These are phyloP conservation scores for Caenorhabditis angaria DNA, from an alignment of 2,888 invertebrate species.

Conservation along the genomic window DNA sequence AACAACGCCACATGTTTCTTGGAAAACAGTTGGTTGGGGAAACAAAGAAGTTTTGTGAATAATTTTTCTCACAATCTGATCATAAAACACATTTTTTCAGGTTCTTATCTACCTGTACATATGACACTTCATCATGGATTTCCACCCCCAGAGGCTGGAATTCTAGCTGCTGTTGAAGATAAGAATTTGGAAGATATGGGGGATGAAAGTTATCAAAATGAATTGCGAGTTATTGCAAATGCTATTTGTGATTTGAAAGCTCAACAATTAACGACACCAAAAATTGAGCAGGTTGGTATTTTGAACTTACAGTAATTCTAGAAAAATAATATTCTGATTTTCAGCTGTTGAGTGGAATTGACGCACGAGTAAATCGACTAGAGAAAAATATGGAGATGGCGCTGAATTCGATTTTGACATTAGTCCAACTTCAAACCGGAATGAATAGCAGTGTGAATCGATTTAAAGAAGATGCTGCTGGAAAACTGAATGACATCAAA, in stretches of 20 bases:
- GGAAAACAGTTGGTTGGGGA: no score
- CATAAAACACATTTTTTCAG: slow-evolving; percentile 39
- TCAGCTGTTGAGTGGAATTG: slow-evolving; percentile 46
- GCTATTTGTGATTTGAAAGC: slow-evolving; percentile 26
- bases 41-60: not conserved
- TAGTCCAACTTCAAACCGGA: slow-evolving; percentile 71
- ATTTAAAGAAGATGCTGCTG: slow-evolving; percentile 33
- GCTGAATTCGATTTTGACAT: slow-evolving; percentile 64
- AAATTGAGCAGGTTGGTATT: slow-evolving; percentile 31
- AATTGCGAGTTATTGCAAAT: slow-evolving; percentile 26
- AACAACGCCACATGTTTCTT: no score
- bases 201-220: slow-evolving; percentile 26
- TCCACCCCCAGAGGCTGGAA: slow-evolving; percentile 49
- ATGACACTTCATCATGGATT: slow-evolving; percentile 61
- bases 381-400: slow-evolving; percentile 72
- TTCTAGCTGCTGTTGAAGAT: slow-evolving; percentile 29
- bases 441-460: slow-evolving; percentile 65
- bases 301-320: not conserved
- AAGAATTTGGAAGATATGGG: slow-evolving; percentile 23
- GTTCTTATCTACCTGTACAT: slow-evolving; percentile 55
- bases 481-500: slow-evolving; percentile 15
- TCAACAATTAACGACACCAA: slow-evolving; percentile 26
- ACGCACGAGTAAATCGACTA: slow-evolving; percentile 62
- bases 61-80: no score
- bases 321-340: not conserved